phyloP scores from a whole-genome alignment of 2,888 invertebrate species.

The Halictus ligatus region DNA sequence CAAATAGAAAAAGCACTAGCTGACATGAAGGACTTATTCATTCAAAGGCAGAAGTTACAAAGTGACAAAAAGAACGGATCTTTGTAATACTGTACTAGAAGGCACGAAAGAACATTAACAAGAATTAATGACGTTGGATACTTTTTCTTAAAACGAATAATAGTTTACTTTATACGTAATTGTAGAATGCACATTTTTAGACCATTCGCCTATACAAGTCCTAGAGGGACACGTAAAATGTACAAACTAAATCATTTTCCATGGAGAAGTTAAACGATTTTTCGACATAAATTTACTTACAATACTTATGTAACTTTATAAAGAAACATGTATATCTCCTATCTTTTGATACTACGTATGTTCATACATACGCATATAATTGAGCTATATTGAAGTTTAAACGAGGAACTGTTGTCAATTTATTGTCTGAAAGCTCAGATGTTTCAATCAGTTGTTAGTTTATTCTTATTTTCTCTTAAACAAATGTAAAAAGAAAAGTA shows the following conservation, averaged over 20 bases:
- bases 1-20: constrained; percentile 90
- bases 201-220: not conserved
- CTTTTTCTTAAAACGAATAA: not conserved
- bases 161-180: not conserved
- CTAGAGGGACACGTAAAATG: not conserved
- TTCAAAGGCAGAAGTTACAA: constrained; percentile 85
- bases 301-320: constrained; percentile 1
- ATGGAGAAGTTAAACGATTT: not conserved
- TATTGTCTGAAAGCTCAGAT: constrained; percentile 10
- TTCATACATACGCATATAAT: constrained; percentile 12
- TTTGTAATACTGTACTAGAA: constrained; percentile 53
- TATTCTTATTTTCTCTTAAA: constrained; percentile 3
- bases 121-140: constrained; percentile 18
- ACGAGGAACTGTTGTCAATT: not conserved
- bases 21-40: constrained; percentile 90
- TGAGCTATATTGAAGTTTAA: not conserved
- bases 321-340: constrained; percentile 30
- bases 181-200: not conserved
- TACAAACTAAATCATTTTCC: not conserved
- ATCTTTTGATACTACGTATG: constrained; percentile 19
- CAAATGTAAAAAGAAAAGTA: constrained; percentile 7
- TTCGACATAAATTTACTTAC: not conserved
- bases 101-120: not conserved
- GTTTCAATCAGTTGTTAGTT: constrained; percentile 12
- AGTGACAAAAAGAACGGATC: constrained; percentile 81